Conservation (phyloP, 2,888 invertebrate species). For the Chloroclysta siterata region DNA sequence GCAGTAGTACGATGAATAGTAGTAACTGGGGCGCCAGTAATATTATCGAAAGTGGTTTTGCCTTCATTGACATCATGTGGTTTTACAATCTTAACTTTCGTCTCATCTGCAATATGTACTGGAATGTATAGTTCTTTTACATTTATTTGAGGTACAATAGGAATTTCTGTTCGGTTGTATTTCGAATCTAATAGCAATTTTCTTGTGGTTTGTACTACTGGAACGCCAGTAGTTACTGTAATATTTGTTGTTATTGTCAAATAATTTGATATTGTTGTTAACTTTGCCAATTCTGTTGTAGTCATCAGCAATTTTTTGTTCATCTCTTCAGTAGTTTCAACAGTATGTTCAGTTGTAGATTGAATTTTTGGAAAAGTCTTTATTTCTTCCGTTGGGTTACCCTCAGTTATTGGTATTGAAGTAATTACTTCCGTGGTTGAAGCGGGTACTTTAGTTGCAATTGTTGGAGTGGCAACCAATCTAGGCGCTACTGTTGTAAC, state of each 20-base stretch:
- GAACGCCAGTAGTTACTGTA: conserved; percentile 25
- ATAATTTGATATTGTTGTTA: conserved; percentile 23
- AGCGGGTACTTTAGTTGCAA: conserved; percentile 11
- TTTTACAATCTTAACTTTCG: conserved; percentile 16
- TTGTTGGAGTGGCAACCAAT: conserved; percentile 2
- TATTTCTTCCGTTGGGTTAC: conserved; percentile 1
- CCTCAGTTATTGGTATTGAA: conserved; percentile 23
- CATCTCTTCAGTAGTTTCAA: background rate
- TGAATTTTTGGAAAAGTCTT: background rate
- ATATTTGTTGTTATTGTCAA: conserved; percentile 21
- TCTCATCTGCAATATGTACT: conserved; percentile 29
- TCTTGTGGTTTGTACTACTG: conserved; percentile 39
- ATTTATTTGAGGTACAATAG: conserved; percentile 38
- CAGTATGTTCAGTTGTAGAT: conserved; percentile 1
- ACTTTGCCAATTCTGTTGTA: conserved; percentile 6
- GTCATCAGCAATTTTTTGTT: conserved; percentile 4
- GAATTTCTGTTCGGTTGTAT: conserved; percentile 53
- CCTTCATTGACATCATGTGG: background rate
- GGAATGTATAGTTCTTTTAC: conserved; percentile 36
- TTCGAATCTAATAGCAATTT: conserved; percentile 40
- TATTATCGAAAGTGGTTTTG: conserved; percentile 20
- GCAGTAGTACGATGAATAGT: conserved; percentile 21
- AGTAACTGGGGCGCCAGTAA: conserved; percentile 32
- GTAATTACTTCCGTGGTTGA: conserved; percentile 33
- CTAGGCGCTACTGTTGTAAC: background rate